Conservation (phyloP, 2,797 vertebrate species). For the Ciconia nigra region DNA sequence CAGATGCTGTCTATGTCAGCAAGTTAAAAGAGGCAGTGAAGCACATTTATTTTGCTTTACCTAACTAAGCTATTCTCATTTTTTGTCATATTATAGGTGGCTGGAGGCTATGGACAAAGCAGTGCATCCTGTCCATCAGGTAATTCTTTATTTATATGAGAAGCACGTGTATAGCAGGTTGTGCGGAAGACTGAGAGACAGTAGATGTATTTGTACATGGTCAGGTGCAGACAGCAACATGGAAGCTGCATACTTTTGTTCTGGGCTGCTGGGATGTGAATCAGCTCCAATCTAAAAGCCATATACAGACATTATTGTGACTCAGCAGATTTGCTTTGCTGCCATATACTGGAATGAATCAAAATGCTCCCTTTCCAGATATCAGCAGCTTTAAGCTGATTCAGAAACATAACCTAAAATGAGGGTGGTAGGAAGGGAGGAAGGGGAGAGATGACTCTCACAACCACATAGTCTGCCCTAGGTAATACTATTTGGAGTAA, state of each 20-base stretch:
- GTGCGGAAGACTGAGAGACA: not conserved
- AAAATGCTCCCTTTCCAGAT: not conserved
- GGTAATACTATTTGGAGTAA: not conserved
- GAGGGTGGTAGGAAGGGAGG: not conserved
- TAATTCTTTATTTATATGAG: constrained; percentile 45
- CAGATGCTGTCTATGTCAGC: not conserved
- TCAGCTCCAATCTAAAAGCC: not conserved
- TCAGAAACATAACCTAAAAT: not conserved
- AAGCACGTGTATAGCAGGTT: not conserved
- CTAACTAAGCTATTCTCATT: not conserved
- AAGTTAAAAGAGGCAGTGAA: not conserved
- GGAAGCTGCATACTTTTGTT: not conserved
- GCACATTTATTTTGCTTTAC: not conserved
- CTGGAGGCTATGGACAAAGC: constrained; percentile 87
- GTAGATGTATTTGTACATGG: not conserved
- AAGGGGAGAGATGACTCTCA: not conserved
- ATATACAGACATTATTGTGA: not conserved
- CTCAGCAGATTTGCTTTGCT: not conserved
- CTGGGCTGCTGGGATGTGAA: not conserved
- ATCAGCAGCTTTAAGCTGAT: not conserved
- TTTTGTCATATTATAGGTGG: constrained; percentile 77
- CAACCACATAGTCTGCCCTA: not conserved
- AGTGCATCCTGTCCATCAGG: constrained; percentile 85
- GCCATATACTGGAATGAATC: not conserved
- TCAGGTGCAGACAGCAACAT: not conserved